These are phyloP conservation scores for Nasua narica DNA, from an alignment of 2,797 vertebrate species.

Conservation along the genomic window DNA sequence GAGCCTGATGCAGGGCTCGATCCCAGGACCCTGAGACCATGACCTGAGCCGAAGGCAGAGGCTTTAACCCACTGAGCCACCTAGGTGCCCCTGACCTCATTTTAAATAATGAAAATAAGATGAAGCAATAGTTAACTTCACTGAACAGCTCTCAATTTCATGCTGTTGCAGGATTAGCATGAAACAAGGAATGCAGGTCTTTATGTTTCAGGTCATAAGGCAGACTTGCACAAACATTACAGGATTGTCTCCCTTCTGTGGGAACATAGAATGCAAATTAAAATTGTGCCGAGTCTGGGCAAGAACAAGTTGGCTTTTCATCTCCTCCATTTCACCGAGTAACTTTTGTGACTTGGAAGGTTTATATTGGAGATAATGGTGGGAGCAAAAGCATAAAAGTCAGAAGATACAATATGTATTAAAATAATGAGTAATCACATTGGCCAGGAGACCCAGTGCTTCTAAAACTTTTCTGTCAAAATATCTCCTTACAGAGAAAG, in stretches of 20 bases:
- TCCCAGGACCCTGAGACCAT: no score
- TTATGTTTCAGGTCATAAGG: neutral
- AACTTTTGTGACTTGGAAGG: neutral
- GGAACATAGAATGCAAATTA: neutral
- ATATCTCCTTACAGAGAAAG: neutral
- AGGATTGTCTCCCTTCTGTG: neutral
- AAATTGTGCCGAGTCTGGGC: neutral
- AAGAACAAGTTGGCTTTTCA: neutral
- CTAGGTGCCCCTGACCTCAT: neutral
- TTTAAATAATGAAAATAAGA: constrained; percentile 2
- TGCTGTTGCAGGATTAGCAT: neutral
- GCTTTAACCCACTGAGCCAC: no score
- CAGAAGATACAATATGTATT: neutral
- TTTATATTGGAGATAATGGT: neutral
- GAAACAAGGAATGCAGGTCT: neutral
- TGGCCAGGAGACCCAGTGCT: neutral
- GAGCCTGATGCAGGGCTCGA: no score
- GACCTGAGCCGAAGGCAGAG: no score
- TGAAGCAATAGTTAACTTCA: neutral
- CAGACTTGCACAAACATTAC: neutral
- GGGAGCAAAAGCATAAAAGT: neutral
- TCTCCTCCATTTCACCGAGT: neutral
- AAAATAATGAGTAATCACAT: neutral
- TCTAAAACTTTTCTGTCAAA: neutral
- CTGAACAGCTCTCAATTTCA: neutral